Conservation (phyloP, 2,797 vertebrate species). For the Aphelocoma californica region DNA sequence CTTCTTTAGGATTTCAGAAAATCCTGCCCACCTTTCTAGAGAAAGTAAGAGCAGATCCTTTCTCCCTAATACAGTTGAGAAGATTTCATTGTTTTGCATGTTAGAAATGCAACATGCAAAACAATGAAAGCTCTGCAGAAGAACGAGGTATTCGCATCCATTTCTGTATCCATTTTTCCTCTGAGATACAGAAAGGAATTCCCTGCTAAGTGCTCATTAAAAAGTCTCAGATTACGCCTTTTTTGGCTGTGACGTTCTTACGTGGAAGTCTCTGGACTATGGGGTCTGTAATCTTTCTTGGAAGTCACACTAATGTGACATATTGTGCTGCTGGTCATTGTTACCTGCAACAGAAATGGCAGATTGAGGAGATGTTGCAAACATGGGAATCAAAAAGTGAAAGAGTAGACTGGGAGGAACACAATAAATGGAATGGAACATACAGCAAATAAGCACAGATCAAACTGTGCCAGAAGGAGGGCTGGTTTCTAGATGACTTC, state of each 20-base stretch:
- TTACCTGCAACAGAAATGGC: background rate
- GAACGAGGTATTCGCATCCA: background rate
- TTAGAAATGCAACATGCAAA: background rate
- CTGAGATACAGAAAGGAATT: background rate
- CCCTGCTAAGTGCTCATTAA: background rate
- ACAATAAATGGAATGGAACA: background rate
- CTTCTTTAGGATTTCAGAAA: background rate
- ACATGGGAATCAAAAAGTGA: background rate
- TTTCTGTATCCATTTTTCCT: background rate
- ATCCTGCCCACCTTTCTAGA: background rate
- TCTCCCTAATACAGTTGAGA: background rate
- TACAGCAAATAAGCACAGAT: background rate
- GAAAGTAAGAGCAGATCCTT: background rate
- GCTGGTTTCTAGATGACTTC: background rate
- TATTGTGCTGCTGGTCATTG: background rate
- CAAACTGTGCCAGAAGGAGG: background rate
- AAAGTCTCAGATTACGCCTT: background rate
- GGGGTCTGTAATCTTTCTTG: background rate
- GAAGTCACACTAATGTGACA: background rate
- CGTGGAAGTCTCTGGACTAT: background rate
- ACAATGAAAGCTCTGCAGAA: background rate
- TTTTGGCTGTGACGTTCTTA: background rate
- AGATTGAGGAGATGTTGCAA: background rate
- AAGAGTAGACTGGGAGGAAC: background rate
- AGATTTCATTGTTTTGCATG: background rate